Evolutionary conservation across 2,797 vertebrate species (phyloP).

Genomic region (Danio jaintianensis): DNA sequence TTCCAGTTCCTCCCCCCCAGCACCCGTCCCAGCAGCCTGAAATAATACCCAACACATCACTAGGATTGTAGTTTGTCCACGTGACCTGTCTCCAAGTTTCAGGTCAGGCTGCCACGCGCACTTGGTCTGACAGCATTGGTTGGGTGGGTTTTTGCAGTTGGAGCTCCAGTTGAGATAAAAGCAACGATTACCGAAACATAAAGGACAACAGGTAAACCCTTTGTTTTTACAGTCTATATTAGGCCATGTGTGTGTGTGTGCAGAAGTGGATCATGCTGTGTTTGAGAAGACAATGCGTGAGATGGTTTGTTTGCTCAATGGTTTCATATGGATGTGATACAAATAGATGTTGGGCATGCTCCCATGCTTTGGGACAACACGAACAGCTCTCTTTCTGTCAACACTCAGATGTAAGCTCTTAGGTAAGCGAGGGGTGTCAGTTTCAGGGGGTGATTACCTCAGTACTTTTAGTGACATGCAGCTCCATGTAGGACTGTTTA

Average conservation of each 20-base stretch:
- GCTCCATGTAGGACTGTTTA: slow-evolving; percentile 35
- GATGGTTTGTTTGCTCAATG: neutral
- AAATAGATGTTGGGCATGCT: slow-evolving; percentile 22
- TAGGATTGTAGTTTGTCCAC: neutral
- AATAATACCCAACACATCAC: slow-evolving; percentile 36
- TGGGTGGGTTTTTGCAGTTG: neutral
- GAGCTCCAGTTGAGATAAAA: slow-evolving; percentile 26
- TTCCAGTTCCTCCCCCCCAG: neutral
- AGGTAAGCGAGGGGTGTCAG: slow-evolving; percentile 23
- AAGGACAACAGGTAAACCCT: slow-evolving; percentile 39
- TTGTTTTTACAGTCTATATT: neutral
- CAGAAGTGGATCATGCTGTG: slow-evolving; percentile 25
- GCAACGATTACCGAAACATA: slow-evolving; percentile 17
- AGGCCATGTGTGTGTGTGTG: neutral
- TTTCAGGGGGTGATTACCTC: slow-evolving; percentile 46
- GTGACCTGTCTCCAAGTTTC: slow-evolving; percentile 20
- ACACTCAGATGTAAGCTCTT: slow-evolving; percentile 22
- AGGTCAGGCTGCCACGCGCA: neutral
- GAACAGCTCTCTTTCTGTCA: slow-evolving; percentile 33
- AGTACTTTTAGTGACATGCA: slow-evolving; percentile 12
- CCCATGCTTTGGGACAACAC: neutral
- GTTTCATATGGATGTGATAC: slow-evolving; percentile 45
- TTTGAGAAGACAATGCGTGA: neutral
- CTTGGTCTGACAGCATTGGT: neutral
- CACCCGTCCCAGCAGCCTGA: slow-evolving; percentile 15